These are phyloP conservation scores for Trichechus manatus DNA, from an alignment of 2,113 vertebrate species.

Conservation along the genomic window DNA sequence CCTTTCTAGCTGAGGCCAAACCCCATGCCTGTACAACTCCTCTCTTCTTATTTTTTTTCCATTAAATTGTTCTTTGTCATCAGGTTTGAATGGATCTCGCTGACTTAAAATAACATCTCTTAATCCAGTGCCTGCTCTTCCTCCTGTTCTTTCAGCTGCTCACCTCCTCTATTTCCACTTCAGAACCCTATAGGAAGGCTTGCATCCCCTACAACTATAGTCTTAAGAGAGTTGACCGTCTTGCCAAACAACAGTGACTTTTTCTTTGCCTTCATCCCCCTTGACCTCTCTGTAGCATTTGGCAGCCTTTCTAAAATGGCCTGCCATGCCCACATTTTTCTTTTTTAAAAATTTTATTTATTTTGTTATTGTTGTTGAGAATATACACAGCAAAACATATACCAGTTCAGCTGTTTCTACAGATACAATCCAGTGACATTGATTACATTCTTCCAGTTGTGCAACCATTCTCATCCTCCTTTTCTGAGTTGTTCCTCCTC, in stretches of 20 bases:
- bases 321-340: background rate
- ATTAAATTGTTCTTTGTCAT: background rate
- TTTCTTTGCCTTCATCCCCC: background rate
- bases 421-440: background rate
- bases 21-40: background rate
- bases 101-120: background rate
- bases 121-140: background rate
- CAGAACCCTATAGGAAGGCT: background rate
- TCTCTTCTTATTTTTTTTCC: background rate
- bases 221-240: background rate
- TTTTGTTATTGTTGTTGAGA: background rate
- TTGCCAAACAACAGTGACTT: background rate
- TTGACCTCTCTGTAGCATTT: background rate
- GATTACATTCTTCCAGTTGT: background rate
- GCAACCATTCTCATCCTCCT: background rate
- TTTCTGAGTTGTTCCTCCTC: background rate
- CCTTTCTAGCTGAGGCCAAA: background rate
- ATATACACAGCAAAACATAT: background rate
- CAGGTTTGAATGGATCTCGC: background rate
- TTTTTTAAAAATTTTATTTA: background rate
- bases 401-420: background rate
- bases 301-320: background rate
- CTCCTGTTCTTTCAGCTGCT: background rate
- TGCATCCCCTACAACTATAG: background rate
- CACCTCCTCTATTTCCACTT: background rate